These are phyloP conservation scores for Rhombomys opimus DNA, from an alignment of 2,113 vertebrate species.

Conservation along the genomic window DNA sequence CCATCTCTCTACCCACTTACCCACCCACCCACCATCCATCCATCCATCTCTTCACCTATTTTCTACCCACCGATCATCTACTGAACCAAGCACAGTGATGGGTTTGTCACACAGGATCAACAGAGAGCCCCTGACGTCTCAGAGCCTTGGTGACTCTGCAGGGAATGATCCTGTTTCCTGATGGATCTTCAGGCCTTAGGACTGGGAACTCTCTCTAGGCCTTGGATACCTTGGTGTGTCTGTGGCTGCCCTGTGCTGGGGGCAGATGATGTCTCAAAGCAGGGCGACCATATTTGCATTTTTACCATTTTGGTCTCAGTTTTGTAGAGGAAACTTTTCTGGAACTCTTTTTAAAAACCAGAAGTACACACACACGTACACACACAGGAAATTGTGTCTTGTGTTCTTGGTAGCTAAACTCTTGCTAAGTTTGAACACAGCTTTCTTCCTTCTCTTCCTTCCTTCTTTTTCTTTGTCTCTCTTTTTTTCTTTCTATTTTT, in stretches of 20 bases:
- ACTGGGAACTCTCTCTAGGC: not conserved
- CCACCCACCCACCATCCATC: not conserved
- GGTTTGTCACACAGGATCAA: not conserved
- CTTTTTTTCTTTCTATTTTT: not conserved
- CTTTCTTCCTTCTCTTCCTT: constrained; percentile 47
- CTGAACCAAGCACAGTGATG: not conserved
- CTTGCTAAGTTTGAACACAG: constrained; percentile 82
- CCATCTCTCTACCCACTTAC: too few relatives aligned
- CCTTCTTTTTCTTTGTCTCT: constrained; percentile 82
- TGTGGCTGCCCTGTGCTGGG: not conserved
- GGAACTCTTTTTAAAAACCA: constrained; percentile 77
- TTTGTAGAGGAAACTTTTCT: constrained; percentile 86
- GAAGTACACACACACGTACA: constrained; percentile 84
- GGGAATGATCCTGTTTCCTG: not conserved
- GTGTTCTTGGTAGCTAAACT: constrained; percentile 62
- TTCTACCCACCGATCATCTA: too few relatives aligned
- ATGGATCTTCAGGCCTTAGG: not conserved
- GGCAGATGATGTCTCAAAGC: not conserved
- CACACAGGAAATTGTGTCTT: constrained; percentile 88
- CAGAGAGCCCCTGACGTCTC: not conserved
- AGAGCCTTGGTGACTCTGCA: not conserved
- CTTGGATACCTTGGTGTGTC: not conserved
- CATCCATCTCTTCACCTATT: not conserved
- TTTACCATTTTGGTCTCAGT: constrained; percentile 79
- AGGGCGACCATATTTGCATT: constrained; percentile 72